A percentile compares a stretch with the other conserved stretches of the same genome.
phyloP scores from a whole-genome alignment of 92 coral and sea anemone species.

The Heliopora coerulea region DNA sequence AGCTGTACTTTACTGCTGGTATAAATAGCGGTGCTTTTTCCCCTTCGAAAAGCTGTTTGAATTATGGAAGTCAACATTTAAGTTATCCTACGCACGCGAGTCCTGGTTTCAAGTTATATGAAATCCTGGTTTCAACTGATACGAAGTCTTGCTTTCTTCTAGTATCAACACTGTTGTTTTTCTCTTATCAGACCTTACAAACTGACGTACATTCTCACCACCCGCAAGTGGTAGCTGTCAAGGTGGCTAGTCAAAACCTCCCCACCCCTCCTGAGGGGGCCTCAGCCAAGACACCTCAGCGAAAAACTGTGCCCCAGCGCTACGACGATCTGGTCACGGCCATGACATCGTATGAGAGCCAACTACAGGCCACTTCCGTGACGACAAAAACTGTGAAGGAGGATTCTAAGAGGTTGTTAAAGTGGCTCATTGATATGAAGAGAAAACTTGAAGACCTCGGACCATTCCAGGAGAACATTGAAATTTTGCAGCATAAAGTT shows the following conservation, averaged over 20 bases:
- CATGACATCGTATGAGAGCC: constrained; percentile 77
- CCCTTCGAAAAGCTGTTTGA: too few relatives aligned
- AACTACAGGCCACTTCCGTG: constrained; percentile 78
- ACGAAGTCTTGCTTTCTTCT: too few relatives aligned
- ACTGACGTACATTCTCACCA: constrained; percentile 86
- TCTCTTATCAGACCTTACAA: constrained; percentile 64
- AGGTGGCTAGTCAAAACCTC: constrained; percentile 86
- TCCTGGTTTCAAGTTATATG: too few relatives aligned
- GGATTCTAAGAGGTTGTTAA: constrained; percentile 76
- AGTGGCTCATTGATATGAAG: constrained; percentile 73
- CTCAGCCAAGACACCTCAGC: constrained; percentile 54
- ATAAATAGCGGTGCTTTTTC: too few relatives aligned
- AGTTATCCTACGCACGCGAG: too few relatives aligned
- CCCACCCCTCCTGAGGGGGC: constrained; percentile 69
- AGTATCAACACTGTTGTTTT: too few relatives aligned
- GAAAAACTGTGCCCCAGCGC: constrained; percentile 84
- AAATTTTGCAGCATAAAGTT: constrained; percentile 75
- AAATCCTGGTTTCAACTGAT: too few relatives aligned
- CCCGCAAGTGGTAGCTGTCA: constrained; percentile 87
- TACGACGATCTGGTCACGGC: constrained; percentile 85
- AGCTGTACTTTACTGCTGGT: too few relatives aligned
- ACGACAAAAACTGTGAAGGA: constrained; percentile 89
- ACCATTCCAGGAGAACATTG: constrained; percentile 75
- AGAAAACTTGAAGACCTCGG: constrained; percentile 78
- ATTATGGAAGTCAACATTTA: too few relatives aligned